Base-by-base conservation (phyloP, 2,113 vertebrate genomes). In the Prionailurus viverrinus region DNA sequence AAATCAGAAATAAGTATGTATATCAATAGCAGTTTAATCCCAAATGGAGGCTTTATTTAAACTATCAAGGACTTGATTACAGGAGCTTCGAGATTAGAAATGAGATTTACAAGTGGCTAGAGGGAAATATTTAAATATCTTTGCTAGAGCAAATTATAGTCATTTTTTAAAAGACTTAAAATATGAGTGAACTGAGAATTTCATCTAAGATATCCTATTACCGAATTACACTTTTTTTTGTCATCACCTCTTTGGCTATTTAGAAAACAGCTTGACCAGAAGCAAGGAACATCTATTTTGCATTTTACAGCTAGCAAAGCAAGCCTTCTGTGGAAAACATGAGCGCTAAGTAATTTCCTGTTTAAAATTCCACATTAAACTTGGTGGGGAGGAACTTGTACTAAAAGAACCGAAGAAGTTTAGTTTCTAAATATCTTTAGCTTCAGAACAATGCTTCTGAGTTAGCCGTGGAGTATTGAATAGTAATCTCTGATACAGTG, bases 81-180 rank as follows among this genome's bases (percentile, higher is more conserved):
- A 98, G 97, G 94, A 97, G 96, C 97, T 97, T 96, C 71, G 93
- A 98, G 98, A 98, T 98, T 98, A 96, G 97, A 97, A 98, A 97
- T 98, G 97, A 98, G 98, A 98, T 98, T 98, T 98, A 98, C 97
- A 97, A 86, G 97, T 97, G 97, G 97, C 98, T 98, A 97, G 97
- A 98, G 98, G 97, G 97, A 98, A 97, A 98, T 98, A 96, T 98
- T 98, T 97, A 97, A 97, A 98, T 97, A 94, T 95, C 95, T 97
- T 97, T 98, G 92, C 96, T 97, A 91, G 73, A 96, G 96, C 85
- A 98, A 98, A 98, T 98, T 97, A 97, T 89, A 95, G 85, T 97
- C 94, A 96, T 98, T 98, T 98, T 97, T 93, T n/a, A 94, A 97
- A 97, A 97, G 94, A 89, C 82, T 87, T 97, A 93, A 97, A 98